A percentile compares a stretch with the other conserved stretches of the same genome.
Conservation (phyloP, 2,113 vertebrate species). For the Osmerus eperlanus region DNA sequence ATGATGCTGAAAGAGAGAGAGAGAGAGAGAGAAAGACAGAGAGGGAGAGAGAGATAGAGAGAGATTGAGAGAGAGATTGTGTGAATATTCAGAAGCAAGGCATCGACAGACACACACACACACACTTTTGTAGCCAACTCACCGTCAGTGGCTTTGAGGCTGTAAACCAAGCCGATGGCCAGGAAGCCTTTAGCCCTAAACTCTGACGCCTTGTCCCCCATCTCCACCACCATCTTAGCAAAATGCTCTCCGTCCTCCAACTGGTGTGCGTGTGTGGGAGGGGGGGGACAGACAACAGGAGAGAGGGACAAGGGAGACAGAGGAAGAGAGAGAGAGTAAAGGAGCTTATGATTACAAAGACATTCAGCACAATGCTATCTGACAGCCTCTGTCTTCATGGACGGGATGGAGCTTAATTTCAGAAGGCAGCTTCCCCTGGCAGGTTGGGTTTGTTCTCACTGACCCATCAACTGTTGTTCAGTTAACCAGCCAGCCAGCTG, state of each 20-base stretch:
- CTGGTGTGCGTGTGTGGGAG: constrained; percentile 53
- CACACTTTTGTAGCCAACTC: constrained; percentile 39
- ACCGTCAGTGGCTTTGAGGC: constrained; percentile 97
- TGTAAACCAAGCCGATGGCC: constrained; percentile 91
- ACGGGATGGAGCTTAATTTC: no score
- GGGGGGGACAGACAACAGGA: background rate
- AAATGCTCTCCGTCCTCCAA: constrained; percentile 95
- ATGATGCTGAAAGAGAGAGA: constrained; percentile 74
- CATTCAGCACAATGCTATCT: background rate
- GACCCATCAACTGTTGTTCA: no score
- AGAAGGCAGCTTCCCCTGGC: no score
- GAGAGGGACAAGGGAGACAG: background rate
- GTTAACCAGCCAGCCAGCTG: no score
- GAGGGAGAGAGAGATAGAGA: constrained; percentile 2
- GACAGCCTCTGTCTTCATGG: no score
- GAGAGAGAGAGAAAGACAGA: background rate
- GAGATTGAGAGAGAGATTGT: background rate
- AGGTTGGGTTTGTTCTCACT: no score
- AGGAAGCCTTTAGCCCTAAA: constrained; percentile 96
- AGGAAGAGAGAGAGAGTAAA: background rate
- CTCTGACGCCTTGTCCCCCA: constrained; percentile 90
- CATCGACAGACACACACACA: background rate
- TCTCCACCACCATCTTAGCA: constrained; percentile 89
- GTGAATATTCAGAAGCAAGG: background rate
- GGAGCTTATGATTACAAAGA: background rate